Evolutionary conservation across 2,113 vertebrate genomes (phyloP).

Genomic region (Salvelinus namaycush): DNA sequence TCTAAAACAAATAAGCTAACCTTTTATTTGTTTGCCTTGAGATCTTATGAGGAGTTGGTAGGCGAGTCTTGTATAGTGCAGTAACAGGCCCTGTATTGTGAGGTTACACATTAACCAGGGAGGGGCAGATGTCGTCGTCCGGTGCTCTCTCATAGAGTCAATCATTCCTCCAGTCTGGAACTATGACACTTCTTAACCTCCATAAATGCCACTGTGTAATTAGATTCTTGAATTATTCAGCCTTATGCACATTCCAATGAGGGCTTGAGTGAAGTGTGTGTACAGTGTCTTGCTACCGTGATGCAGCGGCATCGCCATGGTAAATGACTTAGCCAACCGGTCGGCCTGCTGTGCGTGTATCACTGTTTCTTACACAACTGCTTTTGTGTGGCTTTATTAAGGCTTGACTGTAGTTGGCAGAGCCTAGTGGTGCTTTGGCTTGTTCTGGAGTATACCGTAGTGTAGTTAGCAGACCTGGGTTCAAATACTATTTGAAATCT

Average conservation of each 20-base stretch:
- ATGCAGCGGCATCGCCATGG: not conserved
- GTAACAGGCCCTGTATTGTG: not conserved
- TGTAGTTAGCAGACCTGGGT: not conserved
- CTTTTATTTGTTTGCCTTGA: not conserved
- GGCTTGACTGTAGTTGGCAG: not conserved
- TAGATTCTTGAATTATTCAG: slow-evolving; percentile 36
- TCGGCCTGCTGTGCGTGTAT: not conserved
- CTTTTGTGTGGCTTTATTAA: not conserved
- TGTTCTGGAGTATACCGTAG: not conserved
- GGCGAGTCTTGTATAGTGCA: not conserved
- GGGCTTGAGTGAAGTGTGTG: too few species aligned
- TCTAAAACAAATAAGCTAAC: not conserved
- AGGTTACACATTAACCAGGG: slow-evolving; percentile 45
- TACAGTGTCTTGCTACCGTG: not conserved
- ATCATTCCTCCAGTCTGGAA: slow-evolving; percentile 18
- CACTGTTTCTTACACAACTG: not conserved
- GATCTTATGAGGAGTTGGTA: not conserved
- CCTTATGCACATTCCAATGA: not conserved
- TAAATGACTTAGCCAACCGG: not conserved
- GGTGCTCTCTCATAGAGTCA: slow-evolving; percentile 14
- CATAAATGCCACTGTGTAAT: slow-evolving; percentile 37
- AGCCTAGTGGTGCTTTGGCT: not conserved
- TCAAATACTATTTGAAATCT: too few species aligned
- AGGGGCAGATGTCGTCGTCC: slow-evolving; percentile 9
- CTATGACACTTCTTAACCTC: slow-evolving; percentile 17